Evolutionary conservation across 2,113 vertebrate species (phyloP).

Genomic region (Apodemus sylvaticus): DNA sequence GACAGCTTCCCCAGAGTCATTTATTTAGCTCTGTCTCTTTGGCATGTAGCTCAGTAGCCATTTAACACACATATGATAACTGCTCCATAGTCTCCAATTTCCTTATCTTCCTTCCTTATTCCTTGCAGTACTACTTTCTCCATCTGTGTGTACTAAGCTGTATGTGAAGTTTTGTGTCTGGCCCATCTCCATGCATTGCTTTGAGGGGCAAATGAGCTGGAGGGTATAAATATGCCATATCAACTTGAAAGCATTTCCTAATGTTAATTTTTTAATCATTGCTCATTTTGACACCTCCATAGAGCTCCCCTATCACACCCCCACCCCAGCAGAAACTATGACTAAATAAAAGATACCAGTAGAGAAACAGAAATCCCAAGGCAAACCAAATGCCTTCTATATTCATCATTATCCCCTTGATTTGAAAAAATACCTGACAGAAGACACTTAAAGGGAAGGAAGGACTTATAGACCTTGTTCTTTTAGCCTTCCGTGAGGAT

Average conservation of each 20-base stretch:
- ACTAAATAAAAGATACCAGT: slow-evolving; percentile 12
- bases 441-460: neutral
- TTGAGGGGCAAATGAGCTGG: slow-evolving; percentile 25
- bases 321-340: neutral
- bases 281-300: neutral
- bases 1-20: neutral
- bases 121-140: neutral
- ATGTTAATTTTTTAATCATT: neutral
- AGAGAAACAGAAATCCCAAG: neutral
- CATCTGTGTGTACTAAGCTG: neutral
- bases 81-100: neutral
- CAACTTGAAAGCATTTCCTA: neutral
- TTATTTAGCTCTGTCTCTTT: neutral
- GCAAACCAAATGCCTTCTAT: neutral
- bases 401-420: neutral
- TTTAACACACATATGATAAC: neutral
- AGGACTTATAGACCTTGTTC: neutral
- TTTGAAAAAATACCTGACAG: too few relatives aligned
- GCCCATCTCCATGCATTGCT: neutral
- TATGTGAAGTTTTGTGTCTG: neutral
- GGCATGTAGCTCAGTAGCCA: neutral
- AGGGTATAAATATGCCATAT: neutral
- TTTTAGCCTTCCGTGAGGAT: too few relatives aligned
- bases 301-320: neutral
- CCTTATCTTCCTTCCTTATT: neutral